phyloP scores from a whole-genome alignment of 2,113 vertebrate species.

The Cyanistes caeruleus region DNA sequence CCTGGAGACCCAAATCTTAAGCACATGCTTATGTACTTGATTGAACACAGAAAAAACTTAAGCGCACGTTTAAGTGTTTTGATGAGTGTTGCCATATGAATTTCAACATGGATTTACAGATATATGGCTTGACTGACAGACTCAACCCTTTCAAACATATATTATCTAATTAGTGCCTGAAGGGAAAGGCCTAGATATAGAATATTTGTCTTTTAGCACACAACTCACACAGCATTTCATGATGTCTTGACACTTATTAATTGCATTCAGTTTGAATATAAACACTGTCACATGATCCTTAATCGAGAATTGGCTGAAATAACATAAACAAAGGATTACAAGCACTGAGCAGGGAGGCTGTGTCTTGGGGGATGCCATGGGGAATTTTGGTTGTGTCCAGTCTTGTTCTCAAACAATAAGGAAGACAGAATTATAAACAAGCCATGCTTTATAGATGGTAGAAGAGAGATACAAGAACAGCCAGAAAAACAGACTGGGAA shows the following conservation, averaged over 20 bases:
- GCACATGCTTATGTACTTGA: constrained; percentile 46
- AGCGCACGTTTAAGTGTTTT: constrained; percentile 58
- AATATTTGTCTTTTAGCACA: constrained; percentile 62
- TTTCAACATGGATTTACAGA: constrained; percentile 64
- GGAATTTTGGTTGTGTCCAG: constrained; percentile 39
- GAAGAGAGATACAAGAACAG: neutral
- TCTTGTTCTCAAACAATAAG: constrained; percentile 48
- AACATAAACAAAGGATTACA: constrained; percentile 68
- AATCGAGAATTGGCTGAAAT: constrained; percentile 57
- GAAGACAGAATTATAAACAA: neutral
- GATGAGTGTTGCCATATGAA: constrained; percentile 64
- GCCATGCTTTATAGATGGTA: neutral
- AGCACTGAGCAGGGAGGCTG: neutral
- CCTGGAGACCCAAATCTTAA: constrained; percentile 43
- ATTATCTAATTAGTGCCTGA: constrained; percentile 65
- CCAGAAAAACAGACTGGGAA: neutral
- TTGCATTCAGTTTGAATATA: constrained; percentile 62
- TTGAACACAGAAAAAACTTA: constrained; percentile 60
- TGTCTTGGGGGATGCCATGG: neutral
- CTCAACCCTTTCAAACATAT: constrained; percentile 54
- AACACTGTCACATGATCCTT: constrained; percentile 58
- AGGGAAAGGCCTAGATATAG: constrained; percentile 51
- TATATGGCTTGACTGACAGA: constrained; percentile 48
- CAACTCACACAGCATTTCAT: constrained; percentile 52
- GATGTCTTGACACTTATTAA: constrained; percentile 67